Evolutionary conservation across 1,140 invertebrate species (phyloP).

Genomic region (Cotesia glomerata): DNA sequence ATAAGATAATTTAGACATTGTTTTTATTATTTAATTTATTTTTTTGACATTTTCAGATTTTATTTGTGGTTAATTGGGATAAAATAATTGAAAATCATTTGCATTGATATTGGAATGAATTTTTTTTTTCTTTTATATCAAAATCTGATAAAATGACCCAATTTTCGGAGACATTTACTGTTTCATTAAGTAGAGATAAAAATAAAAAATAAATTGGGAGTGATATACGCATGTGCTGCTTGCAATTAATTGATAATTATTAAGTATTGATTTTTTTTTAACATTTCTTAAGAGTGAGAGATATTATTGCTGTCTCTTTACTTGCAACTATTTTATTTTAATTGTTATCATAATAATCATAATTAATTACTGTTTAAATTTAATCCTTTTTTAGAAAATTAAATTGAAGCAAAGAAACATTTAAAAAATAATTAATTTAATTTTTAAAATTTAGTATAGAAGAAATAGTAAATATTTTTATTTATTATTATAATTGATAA

Average conservation of each 20-base stretch:
- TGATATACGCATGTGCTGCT: slow-evolving; percentile 17
- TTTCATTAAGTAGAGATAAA: neutral
- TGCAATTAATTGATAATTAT: slow-evolving; percentile 62
- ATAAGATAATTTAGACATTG: slow-evolving; percentile 29
- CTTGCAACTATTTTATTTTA: neutral
- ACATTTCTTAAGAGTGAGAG: slow-evolving; percentile 37
- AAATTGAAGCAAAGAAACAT: neutral
- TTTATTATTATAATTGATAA: neutral
- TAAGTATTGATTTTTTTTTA: slow-evolving; percentile 63
- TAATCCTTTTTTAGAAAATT: neutral
- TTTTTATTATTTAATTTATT: slow-evolving; percentile 5
- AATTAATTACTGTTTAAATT: neutral
- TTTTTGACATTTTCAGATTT: neutral
- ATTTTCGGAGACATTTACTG: no score
- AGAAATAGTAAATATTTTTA: no score
- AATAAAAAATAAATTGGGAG: neutral
- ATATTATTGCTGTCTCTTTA: slow-evolving; percentile 28
- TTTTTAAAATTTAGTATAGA: neutral
- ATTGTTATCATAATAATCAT: neutral
- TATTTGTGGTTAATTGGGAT: neutral
- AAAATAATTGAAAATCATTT: neutral
- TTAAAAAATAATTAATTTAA: neutral
- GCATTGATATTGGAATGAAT: neutral
- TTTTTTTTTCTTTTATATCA: neutral
- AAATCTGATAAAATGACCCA: neutral